phyloP scores from a whole-genome alignment of 2,113 vertebrate species.

The Limnothrissa miodon region DNA sequence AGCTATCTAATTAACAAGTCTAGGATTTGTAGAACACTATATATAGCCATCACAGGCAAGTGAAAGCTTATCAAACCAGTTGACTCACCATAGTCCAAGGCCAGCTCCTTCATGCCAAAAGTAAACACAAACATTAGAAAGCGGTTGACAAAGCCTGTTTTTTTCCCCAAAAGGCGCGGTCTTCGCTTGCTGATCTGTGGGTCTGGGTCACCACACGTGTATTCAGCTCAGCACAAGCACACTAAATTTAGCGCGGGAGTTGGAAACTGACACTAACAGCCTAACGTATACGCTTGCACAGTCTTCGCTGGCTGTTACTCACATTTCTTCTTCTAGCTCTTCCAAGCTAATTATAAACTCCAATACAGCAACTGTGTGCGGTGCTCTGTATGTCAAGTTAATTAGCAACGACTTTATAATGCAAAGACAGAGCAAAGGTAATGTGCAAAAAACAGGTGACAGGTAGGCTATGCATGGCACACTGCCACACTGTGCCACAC shows the following conservation, averaged over 20 bases:
- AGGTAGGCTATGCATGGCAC: background rate
- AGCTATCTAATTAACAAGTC: no score
- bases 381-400: background rate
- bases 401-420: background rate
- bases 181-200: background rate
- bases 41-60: background rate
- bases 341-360: background rate
- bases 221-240: conserved; percentile 14
- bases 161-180: background rate
- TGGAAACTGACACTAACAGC: conserved; percentile 57
- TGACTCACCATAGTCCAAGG: conserved; percentile 31
- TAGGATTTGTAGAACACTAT: background rate
- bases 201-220: background rate
- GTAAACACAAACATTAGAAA: background rate
- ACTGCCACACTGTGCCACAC: background rate
- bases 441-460: background rate
- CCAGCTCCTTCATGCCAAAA: background rate
- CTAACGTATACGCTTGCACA: conserved; percentile 31
- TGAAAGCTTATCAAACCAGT: background rate
- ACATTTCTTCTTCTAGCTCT: background rate
- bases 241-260: conserved; percentile 65
- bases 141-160: conserved; percentile 22
- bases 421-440: background rate
- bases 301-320: conserved; percentile 22
- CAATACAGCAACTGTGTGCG: background rate